Evolutionary conservation across 2,888 invertebrate genomes (phyloP).

Genomic region (Mimumesa dahlbomi): DNA sequence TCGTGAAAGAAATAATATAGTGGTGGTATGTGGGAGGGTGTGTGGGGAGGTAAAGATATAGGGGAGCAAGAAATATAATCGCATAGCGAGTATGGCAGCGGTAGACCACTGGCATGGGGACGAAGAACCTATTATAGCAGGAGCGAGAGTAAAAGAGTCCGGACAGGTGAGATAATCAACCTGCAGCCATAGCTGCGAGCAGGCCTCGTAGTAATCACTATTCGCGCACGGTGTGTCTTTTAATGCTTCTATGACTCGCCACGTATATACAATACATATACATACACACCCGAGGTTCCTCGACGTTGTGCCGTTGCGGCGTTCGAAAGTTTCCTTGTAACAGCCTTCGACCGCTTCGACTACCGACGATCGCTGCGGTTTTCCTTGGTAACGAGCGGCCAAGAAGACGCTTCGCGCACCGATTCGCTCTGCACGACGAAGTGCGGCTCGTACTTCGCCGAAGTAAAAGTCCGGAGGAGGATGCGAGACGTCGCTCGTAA

Average conservation of each 20-base stretch:
- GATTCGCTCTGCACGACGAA: constrained; percentile 13
- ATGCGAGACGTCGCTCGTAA: no score
- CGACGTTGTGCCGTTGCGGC: constrained; percentile 11
- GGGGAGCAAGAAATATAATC: constrained; percentile 72
- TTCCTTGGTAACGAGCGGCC: constrained; percentile 45
- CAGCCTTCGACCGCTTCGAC: constrained; percentile 39
- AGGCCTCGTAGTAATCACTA: constrained; percentile 75
- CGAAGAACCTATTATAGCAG: constrained; percentile 75
- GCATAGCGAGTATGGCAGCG: constrained; percentile 60
- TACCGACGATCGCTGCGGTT: constrained; percentile 47
- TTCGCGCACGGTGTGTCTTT: constrained; percentile 70
- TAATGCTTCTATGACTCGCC: constrained; percentile 64
- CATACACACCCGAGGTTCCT: constrained; percentile 14
- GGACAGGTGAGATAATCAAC: constrained; percentile 79
- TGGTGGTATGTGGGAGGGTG: constrained; percentile 33
- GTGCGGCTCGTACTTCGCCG: no score
- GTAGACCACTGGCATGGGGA: constrained; percentile 68
- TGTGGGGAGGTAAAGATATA: constrained; percentile 37
- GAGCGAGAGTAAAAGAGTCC: constrained; percentile 77
- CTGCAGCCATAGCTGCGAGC: constrained; percentile 71
- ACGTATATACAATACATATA: no score
- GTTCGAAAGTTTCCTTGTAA: constrained; percentile 55
- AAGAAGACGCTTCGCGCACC: constrained; percentile 15
- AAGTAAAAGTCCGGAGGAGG: no score
- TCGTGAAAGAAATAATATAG: constrained; percentile 31